Conservation (phyloP, 2,113 vertebrate species). For the Coreoperca whiteheadi region DNA sequence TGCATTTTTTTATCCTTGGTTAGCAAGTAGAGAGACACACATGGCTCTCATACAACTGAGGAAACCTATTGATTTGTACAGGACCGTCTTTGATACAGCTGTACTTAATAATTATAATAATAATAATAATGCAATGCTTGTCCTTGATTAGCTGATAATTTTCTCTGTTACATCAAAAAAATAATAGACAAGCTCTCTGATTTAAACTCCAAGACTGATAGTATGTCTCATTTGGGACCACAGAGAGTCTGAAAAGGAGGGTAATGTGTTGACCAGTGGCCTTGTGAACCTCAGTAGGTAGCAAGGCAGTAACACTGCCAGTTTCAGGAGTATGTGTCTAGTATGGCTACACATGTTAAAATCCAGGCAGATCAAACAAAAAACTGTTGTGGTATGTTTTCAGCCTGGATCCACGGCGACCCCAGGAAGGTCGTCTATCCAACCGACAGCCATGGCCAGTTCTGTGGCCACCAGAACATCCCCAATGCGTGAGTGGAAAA, state of each 20-base stretch:
- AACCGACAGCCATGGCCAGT: slow-evolving; percentile 95
- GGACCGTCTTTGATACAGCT: background rate
- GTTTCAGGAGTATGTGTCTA: background rate
- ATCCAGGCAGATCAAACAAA: background rate
- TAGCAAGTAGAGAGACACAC: background rate
- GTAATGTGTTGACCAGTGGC: background rate
- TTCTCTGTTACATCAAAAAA: background rate
- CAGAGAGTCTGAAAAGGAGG: background rate
- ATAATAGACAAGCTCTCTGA: background rate
- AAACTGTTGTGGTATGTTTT: slow-evolving; percentile 41
- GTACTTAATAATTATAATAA: too few species aligned
- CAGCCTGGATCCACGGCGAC: slow-evolving; percentile 96
- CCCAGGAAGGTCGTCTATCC: slow-evolving; percentile 94
- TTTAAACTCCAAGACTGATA: background rate
- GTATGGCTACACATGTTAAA: background rate
- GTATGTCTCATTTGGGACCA: background rate
- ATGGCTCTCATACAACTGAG: background rate
- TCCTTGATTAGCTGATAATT: background rate
- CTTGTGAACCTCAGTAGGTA: background rate
- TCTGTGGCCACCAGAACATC: slow-evolving; percentile 93
- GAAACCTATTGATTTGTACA: background rate
- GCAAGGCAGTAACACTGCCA: background rate
- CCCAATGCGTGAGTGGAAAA: slow-evolving; percentile 90
- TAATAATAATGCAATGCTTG: background rate
- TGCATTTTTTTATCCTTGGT: background rate